A percentile compares a stretch with the other conserved stretches of the same genome.
phyloP scores from a whole-genome alignment of 2,888 invertebrate genomes.

The Spisula subtruncata region DNA sequence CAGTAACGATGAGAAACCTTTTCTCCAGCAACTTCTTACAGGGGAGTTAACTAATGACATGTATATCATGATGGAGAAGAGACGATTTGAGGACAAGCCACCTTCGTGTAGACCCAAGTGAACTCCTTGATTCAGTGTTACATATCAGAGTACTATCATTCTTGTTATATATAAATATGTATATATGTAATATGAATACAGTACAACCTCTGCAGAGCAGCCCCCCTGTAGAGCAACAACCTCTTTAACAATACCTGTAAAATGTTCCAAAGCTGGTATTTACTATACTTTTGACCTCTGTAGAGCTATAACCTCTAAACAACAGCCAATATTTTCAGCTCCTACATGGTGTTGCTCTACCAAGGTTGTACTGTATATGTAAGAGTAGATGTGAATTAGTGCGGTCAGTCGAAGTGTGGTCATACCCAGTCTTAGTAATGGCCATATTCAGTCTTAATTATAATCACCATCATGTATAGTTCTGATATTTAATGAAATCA shows the following conservation, averaged over 20 bases:
- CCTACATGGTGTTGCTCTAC: too few species aligned
- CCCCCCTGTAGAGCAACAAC: too few species aligned
- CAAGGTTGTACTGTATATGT: neutral
- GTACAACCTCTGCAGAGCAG: too few species aligned
- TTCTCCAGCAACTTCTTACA: slow-evolving; percentile 65
- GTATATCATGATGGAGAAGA: slow-evolving; percentile 67
- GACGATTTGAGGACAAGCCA: slow-evolving; percentile 46
- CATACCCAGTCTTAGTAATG: neutral
- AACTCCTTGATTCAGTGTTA: slow-evolving; percentile 5
- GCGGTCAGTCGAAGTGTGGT: too few species aligned
- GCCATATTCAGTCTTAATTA: neutral
- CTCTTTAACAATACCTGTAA: too few species aligned
- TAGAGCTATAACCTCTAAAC: too few species aligned
- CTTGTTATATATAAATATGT: neutral
- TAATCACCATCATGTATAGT: too few species aligned
- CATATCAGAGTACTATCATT: slow-evolving; percentile 24
- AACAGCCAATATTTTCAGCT: too few species aligned
- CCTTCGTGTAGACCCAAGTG: slow-evolving; percentile 19
- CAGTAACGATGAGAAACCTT: slow-evolving; percentile 36
- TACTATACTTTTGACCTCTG: too few species aligned
- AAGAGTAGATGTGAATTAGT: slow-evolving; percentile 9
- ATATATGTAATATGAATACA: too few species aligned
- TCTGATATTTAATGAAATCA: neutral
- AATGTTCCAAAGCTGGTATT: too few species aligned
- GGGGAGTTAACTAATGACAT: slow-evolving; percentile 69